These are phyloP conservation scores for Trichomalopsis sarcophagae DNA, from an alignment of 1,140 invertebrate species.

Conservation along the genomic window DNA sequence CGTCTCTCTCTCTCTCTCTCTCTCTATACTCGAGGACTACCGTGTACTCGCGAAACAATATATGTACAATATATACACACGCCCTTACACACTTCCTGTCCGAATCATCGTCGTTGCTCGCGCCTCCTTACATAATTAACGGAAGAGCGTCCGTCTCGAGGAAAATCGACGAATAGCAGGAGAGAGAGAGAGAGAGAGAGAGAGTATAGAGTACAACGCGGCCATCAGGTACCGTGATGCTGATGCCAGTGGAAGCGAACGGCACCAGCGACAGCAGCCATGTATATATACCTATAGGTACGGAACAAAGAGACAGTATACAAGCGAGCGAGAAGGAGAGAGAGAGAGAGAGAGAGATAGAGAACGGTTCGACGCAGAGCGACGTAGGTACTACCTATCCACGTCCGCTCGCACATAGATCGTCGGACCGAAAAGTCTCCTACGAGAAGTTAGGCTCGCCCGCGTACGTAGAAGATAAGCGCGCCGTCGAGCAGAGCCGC, in stretches of 20 bases:
- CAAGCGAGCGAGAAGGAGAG: not conserved
- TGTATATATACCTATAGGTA: constrained; percentile 13
- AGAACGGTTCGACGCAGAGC: constrained; percentile 4
- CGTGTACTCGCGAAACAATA: not conserved
- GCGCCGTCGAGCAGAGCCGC: not conserved
- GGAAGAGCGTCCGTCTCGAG: not conserved
- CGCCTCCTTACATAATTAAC: constrained; percentile 3
- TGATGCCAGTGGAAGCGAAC: not conserved
- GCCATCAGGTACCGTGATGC: not conserved
- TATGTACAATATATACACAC: not conserved
- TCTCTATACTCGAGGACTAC: not conserved
- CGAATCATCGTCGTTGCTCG: not conserved
- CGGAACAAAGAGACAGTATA: constrained; percentile 38
- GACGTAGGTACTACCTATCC: not conserved
- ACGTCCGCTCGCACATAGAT: not conserved
- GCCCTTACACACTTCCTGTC: not conserved
- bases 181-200: not conserved
- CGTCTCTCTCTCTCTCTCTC: not conserved
- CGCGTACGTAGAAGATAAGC: not conserved
- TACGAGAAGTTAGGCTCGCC: not conserved
- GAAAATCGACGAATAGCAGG: not conserved
- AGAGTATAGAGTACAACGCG: no score
- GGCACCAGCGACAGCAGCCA: not conserved
- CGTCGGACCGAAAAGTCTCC: not conserved
- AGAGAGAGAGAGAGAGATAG: no score